phyloP scores from a whole-genome alignment of 2,113 vertebrate genomes.

The Xiphorhynchus elegans region DNA sequence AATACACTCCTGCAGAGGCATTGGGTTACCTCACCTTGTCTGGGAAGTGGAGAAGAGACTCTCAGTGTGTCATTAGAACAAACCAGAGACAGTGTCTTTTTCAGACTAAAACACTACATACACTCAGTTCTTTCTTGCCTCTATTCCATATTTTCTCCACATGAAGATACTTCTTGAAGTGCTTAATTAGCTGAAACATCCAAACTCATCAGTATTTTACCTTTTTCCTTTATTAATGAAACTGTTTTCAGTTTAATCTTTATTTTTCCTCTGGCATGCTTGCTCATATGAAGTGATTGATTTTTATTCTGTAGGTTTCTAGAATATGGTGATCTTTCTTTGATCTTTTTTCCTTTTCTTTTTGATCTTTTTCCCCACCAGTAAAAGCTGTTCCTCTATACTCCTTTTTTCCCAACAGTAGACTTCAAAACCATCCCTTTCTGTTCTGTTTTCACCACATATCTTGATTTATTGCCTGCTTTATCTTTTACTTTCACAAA shows the following conservation, averaged over 20 bases:
- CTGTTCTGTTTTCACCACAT: neutral
- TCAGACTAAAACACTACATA: neutral
- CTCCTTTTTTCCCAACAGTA: neutral
- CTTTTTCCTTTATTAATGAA: neutral
- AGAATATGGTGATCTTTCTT: slow-evolving; percentile 14
- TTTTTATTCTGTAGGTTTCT: slow-evolving; percentile 6
- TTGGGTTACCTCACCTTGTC: neutral
- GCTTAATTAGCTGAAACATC: neutral
- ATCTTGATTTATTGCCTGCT: neutral
- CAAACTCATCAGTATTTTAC: neutral
- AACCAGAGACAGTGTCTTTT: neutral
- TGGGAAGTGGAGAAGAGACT: neutral
- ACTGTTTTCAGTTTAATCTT: neutral
- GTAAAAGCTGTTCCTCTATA: neutral
- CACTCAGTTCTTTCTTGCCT: neutral
- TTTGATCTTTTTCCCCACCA: neutral
- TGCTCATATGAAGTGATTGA: neutral
- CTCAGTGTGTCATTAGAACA: neutral
- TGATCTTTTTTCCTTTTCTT: neutral
- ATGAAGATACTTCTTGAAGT: neutral
- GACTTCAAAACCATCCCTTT: neutral
- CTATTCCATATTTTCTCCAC: neutral
- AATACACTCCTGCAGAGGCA: neutral
- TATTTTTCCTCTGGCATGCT: slow-evolving; percentile 6
- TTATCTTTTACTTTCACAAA: neutral